These are phyloP conservation scores for Prenolepis imparis DNA, from an alignment of 2,888 invertebrate genomes.

Conservation along the genomic window DNA sequence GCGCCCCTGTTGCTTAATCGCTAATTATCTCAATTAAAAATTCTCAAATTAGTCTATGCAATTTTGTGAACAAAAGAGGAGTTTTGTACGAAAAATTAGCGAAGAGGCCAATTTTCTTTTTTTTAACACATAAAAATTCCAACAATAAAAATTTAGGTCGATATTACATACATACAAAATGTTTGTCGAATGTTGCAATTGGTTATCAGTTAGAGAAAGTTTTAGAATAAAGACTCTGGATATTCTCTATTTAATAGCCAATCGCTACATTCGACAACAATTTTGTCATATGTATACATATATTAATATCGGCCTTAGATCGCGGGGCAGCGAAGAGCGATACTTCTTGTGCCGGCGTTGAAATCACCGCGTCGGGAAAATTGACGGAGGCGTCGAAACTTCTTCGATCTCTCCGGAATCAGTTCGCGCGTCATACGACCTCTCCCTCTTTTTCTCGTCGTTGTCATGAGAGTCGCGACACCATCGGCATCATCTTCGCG, in stretches of 20 bases:
- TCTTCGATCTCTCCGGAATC: slow-evolving; percentile 16
- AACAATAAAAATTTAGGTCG: too few relatives aligned
- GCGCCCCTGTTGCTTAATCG: neutral
- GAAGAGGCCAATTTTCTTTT: neutral
- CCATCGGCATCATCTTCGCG: slow-evolving; percentile 68
- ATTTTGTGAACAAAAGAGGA: neutral
- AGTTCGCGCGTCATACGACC: slow-evolving; percentile 5
- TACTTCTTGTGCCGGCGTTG: slow-evolving; percentile 43
- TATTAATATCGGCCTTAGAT: too few relatives aligned
- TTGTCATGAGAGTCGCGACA: slow-evolving; percentile 36
- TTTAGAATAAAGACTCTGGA: too few relatives aligned
- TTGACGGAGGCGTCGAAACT: slow-evolving; percentile 4
- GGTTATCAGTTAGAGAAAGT: too few relatives aligned
- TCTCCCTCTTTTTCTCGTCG: neutral
- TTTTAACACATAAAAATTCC: neutral
- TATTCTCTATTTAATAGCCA: too few relatives aligned
- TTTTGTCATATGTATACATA: too few relatives aligned
- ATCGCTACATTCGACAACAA: too few relatives aligned
- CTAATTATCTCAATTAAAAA: neutral
- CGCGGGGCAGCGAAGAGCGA: neutral
- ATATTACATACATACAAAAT: too few relatives aligned
- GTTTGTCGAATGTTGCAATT: too few relatives aligned
- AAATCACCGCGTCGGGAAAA: slow-evolving; percentile 36
- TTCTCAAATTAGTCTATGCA: neutral
- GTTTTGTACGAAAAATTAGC: neutral